Conservation (phyloP, 2,888 invertebrate species). For the Trichogramma evanescens region DNA sequence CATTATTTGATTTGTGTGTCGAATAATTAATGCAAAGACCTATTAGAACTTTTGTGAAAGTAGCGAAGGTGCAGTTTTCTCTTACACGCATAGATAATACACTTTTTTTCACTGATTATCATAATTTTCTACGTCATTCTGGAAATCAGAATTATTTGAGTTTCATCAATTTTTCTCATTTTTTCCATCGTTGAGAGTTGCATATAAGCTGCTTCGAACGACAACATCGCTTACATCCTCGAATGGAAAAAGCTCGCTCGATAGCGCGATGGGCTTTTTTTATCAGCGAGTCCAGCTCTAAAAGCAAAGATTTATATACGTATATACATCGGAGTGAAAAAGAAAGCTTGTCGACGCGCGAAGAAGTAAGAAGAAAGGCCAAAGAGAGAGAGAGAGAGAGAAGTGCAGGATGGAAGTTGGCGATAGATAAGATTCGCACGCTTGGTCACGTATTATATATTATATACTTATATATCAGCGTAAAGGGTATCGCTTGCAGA, state of each 20-base stretch:
- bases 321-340: not conserved
- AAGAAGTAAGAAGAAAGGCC: not conserved
- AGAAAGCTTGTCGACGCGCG: not conserved
- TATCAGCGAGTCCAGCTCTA: too few relatives aligned
- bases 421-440: constrained; percentile 11
- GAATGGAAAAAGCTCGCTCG: too few relatives aligned
- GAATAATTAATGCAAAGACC: too few relatives aligned
- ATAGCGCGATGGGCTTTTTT: too few relatives aligned
- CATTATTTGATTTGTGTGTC: too few relatives aligned
- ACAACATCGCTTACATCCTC: too few relatives aligned
- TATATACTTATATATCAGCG: not conserved
- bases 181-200: not conserved
- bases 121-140: not conserved
- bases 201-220: not conserved
- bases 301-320: too few relatives aligned
- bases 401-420: not conserved
- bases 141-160: not conserved
- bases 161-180: not conserved
- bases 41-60: too few relatives aligned
- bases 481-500: not conserved
- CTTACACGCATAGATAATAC: too few relatives aligned
- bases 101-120: not conserved
- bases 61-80: too few relatives aligned
- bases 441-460: not conserved
- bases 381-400: not conserved